A percentile compares a stretch with the other conserved stretches of the same genome.
Evolutionary conservation across 2,888 invertebrate species (phyloP).

Genomic region (Andrena chrysosceles): DNA sequence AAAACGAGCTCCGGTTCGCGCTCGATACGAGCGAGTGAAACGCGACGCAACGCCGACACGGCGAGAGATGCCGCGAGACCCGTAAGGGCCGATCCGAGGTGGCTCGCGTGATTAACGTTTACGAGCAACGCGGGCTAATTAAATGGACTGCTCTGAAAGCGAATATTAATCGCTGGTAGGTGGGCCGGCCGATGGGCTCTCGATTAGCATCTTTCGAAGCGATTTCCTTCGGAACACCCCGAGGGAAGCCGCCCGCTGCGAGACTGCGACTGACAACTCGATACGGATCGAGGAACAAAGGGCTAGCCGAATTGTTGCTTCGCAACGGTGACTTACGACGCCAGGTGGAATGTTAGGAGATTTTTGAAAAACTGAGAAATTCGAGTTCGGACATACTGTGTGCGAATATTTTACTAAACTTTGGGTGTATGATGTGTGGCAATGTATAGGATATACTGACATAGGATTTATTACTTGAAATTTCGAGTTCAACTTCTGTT

Average conservation of each 20-base stretch:
- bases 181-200: conserved; percentile 19
- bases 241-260: conserved; percentile 62
- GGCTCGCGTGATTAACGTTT: conserved; percentile 72
- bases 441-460: too few species aligned
- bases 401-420: too few species aligned
- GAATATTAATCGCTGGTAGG: conserved; percentile 75
- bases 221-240: conserved; percentile 53
- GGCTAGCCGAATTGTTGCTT: conserved; percentile 20
- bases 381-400: too few species aligned
- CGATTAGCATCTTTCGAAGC: conserved; percentile 67
- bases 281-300: conserved; percentile 52
- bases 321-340: not conserved
- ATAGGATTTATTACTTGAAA: too few species aligned
- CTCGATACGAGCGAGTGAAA: conserved; percentile 25
- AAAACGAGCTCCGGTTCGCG: conserved; percentile 15
- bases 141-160: conserved; percentile 69
- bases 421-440: too few species aligned
- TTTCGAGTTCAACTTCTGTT: too few species aligned
- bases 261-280: conserved; percentile 56
- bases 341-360: not conserved
- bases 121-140: conserved; percentile 69
- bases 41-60: not conserved
- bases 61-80: not conserved
- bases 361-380: too few species aligned
- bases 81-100: conserved; percentile 27